Base-by-base conservation (phyloP, 2,797 vertebrate genomes). In the Rhynchonycteris naso region DNA sequence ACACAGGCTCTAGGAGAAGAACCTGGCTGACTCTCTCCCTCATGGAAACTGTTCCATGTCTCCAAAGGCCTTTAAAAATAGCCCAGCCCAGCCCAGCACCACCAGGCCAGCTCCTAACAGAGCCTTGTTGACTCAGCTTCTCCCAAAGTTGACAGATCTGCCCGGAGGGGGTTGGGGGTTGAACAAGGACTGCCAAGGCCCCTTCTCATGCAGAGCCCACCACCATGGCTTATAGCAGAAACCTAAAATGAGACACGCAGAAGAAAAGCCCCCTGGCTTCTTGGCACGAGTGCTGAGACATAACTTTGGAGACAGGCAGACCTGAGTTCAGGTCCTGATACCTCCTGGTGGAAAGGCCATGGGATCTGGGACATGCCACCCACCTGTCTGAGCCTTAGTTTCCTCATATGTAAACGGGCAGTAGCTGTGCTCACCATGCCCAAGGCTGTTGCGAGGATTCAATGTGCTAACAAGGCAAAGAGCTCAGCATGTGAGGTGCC, bases 21-120 rank as follows among this genome's bases (percentile, higher is more conserved):
- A 3, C 47, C 54, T 8, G 1, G 35, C 63, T 15, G 3, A 15
- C 61, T 76, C 74, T 50, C 63, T 89, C 79, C 76, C 90, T 14
- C 18, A 50, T 52, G 58, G 22, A 93, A 93, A 93, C 72, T 52
- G 74, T 68, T 83, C 61, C 82, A 82, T 4, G 80, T 78, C 85
- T 86, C 95, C 58, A 15, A 93, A 91, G 91, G 75, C 91, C 90
- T 96, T 93, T 95, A 94, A 94, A 95, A 95, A 93, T 81, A 95
- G 93, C 85, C 90, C 35, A 5, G 93, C 85, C 90, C 35, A 5
- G 93, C 78, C n/a, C 59, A 58, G 92, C 59, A 33, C 50, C 65
- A 13, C 5, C 22, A 3, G 86, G 78, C 81, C 18, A 30, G 13
- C 4, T 78, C 65, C 80, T 58, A 33, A 58, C 92, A 56, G 59